Base-by-base conservation (phyloP, 2,113 vertebrate species). In the Colistium nudipinnis region DNA sequence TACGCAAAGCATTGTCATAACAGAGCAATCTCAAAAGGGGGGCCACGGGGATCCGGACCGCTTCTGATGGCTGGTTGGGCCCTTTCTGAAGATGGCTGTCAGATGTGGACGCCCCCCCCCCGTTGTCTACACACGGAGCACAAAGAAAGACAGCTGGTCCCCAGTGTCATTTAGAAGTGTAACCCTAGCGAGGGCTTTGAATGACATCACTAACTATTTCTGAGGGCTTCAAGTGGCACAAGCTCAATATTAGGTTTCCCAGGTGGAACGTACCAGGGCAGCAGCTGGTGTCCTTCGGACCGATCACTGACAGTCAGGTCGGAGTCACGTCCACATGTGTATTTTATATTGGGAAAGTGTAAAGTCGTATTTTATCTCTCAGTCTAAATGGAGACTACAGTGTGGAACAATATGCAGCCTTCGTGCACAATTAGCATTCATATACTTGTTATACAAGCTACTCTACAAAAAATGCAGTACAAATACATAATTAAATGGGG, bases 201-300 rank as follows among this genome's bases (percentile, higher is more conserved):
- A 72, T 90, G 84, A 90, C 85, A 91, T 89, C 87, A 90, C 71
- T 63, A 74, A 80, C 74, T 85, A 76, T 76, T 83, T 84, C 75
- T 60, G 74, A 78, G 69, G 56, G 74, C 61, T 62, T 70, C 39
- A 14, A 82, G 43, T 51, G 36, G 75, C 78, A 61, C 33, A 48
- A 43, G 62, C 70, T 69, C 52, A 62, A 85, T 87, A 87, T 90
- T 78, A 78, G 74, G 80, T 89, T 91, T 89, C 83, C 33, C 22
- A 31, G 66, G 66, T 66, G 74, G 78, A 87, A 90, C 80, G 78
- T 25, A 61, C 19, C 36, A 65, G 63, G 62, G 69, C 59, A 73
- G 48, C 87, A 91, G 82, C 74, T 87, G 82, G 68, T 78, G 47
- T 49, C 30, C 76, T 79, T 76, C 0, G 11, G 20, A 24, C 27